Evolutionary conservation across 2,888 invertebrate genomes (phyloP).

Genomic region (Nephrocerus scutellatus): DNA sequence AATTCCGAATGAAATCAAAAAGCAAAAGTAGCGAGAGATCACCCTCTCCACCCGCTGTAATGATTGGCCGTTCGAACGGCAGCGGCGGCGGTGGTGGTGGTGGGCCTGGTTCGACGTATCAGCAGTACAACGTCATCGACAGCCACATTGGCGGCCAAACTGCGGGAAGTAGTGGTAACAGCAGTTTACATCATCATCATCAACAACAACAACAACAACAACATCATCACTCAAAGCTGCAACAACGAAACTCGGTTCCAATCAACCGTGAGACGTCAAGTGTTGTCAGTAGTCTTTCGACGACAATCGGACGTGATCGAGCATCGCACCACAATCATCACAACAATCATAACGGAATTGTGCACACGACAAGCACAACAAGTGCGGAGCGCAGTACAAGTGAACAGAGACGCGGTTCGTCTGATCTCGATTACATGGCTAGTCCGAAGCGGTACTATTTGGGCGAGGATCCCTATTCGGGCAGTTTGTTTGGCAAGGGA

Average conservation of each 20-base stretch:
- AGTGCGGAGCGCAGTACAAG: constrained; percentile 14
- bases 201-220: constrained; percentile 22
- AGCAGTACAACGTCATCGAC: constrained; percentile 49
- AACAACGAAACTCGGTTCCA: constrained; percentile 23
- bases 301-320: constrained; percentile 27
- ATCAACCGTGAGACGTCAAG: constrained; percentile 31
- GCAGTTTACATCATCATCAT: constrained; percentile 10
- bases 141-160: constrained; percentile 40
- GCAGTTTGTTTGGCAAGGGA: constrained; percentile 75
- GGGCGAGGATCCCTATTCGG: constrained; percentile 79
- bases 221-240: constrained; percentile 20
- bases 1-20: constrained; percentile 54
- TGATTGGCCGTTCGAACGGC: constrained; percentile 45
- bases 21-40: constrained; percentile 50
- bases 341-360: constrained; percentile 7
- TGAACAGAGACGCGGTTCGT: constrained; percentile 27
- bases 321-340: constrained; percentile 22
- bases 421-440: constrained; percentile 37
- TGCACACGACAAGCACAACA: not conserved
- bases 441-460: constrained; percentile 71
- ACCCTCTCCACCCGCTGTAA: constrained; percentile 47
- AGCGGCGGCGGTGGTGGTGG: constrained; percentile 9
- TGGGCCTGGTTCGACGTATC: constrained; percentile 38
- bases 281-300: constrained; percentile 28
- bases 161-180: constrained; percentile 22